Conservation (phyloP, 2,888 invertebrate genomes). For the Ypsolopha scabrella region DNA sequence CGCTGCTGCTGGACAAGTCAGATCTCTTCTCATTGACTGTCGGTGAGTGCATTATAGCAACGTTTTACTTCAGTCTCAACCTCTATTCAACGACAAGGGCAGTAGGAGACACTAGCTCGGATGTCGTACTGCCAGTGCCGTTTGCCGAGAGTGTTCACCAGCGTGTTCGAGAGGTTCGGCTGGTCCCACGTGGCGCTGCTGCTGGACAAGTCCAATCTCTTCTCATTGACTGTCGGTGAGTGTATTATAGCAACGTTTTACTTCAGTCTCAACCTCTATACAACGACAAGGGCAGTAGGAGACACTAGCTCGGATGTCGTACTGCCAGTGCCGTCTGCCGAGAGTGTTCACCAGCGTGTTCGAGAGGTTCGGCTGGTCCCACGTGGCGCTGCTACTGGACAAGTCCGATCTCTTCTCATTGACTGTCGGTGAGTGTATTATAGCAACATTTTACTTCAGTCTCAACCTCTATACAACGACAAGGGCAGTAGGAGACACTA, state of each 20-base stretch:
- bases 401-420: conserved; percentile 85
- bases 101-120: conserved; percentile 84
- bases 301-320: conserved; percentile 86
- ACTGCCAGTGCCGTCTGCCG: conserved; percentile 85
- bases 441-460: too few species aligned
- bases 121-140: conserved; percentile 91
- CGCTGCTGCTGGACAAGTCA: conserved; percentile 81
- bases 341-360: conserved; percentile 86
- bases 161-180: conserved; percentile 84
- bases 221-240: conserved; percentile 84
- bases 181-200: conserved; percentile 81
- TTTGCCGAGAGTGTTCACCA: conserved; percentile 81
- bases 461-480: conserved; percentile 84
- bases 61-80: conserved; percentile 76
- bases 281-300: conserved; percentile 87
- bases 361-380: conserved; percentile 82
- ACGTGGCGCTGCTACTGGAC: conserved; percentile 80
- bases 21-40: conserved; percentile 87
- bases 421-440: conserved; percentile 77
- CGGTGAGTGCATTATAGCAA: conserved; percentile 70
- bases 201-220: conserved; percentile 84
- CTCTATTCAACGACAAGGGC: conserved; percentile 86
- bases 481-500: conserved; percentile 85
- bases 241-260: too few species aligned
- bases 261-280: conserved; percentile 80